Evolutionary conservation across 2,113 vertebrate genomes (phyloP), one percentile per base, ranked within the genome.

Genomic region (Sisor rabdophorus): DNA sequence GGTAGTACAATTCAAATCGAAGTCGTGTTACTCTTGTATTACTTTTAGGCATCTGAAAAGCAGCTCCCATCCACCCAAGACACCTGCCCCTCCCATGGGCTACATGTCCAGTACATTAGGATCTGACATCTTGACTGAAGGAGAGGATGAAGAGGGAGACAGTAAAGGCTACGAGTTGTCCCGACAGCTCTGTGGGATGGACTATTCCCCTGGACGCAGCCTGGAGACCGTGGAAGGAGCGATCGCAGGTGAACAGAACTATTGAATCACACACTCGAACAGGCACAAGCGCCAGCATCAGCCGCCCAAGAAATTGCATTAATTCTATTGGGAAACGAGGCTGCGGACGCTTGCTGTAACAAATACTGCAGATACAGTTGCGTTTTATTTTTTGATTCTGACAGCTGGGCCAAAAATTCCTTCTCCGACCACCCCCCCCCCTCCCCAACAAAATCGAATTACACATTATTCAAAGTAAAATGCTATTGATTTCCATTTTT

Each of bases 1-100:
- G 22, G 30, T 56, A 56, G 58, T 22, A 26, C 13, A 24, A 47
- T 59, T 47, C 13, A 67, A 10, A 47, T 59, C 17, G 20, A 59
- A 48, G 40, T 47, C 1, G 16, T 12, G 20, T 73, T 20, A 60
- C 24, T 56, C 24, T 58, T 74, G 40, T 79, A 83, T 50, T 58
- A n/a, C 58, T 83, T 79, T 53, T 85, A 98, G 97, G 97, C 96
- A 98, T 86, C 92, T 96, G 89, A 96, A 96, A 91, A 94, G 94
- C 90, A 95, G 91, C 88, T 93, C 92, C 73, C 94, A 93, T 59
- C 91, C 95, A 79, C 92, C 95, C 85, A 93, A 94, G 87, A 89
- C 93, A 71, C 91, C 93, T 9, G 87, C 92, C 82, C 93, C 94
- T 0, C 94, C 97, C 0, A 87, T 96, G 86, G 95, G 96, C 84